Conservation (phyloP, 2,113 vertebrate genomes). For the Emydocephalus ijimae region DNA sequence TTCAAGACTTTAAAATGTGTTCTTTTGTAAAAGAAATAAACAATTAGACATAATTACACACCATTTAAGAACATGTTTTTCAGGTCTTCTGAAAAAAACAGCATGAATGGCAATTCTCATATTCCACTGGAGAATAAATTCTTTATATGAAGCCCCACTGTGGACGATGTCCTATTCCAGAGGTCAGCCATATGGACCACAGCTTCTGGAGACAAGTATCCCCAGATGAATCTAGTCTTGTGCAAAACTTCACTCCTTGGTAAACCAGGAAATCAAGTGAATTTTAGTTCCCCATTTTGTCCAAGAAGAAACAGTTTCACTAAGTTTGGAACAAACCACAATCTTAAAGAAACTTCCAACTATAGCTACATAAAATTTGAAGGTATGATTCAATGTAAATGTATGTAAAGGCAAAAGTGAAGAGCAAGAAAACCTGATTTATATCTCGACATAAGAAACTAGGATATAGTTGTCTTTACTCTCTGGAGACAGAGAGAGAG, state of each 20-base stretch:
- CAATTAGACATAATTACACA: not conserved
- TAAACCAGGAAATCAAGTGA: not conserved
- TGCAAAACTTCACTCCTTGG: not conserved
- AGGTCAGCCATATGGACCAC: not conserved
- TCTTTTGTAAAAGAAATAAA: not conserved
- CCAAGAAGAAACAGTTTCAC: not conserved
- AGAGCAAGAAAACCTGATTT: not conserved
- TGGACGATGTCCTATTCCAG: not conserved
- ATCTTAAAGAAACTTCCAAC: not conserved
- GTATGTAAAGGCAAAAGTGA: not conserved
- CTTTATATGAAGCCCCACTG: not conserved
- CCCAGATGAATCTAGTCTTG: not conserved
- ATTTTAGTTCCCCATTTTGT: not conserved
- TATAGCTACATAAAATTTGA: not conserved
- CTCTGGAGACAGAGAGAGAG: not conserved
- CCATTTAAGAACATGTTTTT: not conserved
- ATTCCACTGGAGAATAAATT: not conserved
- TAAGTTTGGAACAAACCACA: not conserved
- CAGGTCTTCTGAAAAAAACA: not conserved
- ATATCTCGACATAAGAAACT: not conserved
- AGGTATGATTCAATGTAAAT: not conserved
- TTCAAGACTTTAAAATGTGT: not conserved
- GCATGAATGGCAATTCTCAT: not conserved
- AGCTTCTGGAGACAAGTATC: not conserved
- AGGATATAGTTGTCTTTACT: not conserved